A percentile compares a stretch with the other conserved stretches of the same genome.
phyloP scores from a whole-genome alignment of 2,888 invertebrate genomes.

The Drosophila anomalata region DNA sequence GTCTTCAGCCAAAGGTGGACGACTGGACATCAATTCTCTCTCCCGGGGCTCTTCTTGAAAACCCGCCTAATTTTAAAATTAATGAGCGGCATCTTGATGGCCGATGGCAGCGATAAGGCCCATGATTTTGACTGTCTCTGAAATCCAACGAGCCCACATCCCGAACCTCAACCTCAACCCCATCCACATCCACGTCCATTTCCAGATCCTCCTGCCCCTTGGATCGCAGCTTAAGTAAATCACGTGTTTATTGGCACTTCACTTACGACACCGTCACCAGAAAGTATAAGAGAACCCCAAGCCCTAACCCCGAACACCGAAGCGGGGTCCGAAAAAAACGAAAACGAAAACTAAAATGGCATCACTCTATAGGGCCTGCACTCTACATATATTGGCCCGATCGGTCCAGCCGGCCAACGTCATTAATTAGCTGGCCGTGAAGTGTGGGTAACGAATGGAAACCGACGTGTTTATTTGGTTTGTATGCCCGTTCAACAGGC shows the following conservation, averaged over 20 bases:
- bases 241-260: constrained; percentile 83
- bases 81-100: constrained; percentile 83
- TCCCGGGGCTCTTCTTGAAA: constrained; percentile 70
- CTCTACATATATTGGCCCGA: constrained; percentile 28
- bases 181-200: neutral
- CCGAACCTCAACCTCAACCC: too few relatives aligned
- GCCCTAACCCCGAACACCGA: constrained; percentile 1
- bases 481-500: constrained; percentile 54
- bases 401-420: constrained; percentile 56
- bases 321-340: constrained; percentile 22
- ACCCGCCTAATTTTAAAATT: constrained; percentile 83
- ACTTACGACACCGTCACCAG: constrained; percentile 74
- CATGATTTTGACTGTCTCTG: constrained; percentile 74
- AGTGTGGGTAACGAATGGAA: constrained; percentile 75
- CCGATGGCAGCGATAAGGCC: constrained; percentile 81
- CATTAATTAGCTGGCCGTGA: constrained; percentile 74
- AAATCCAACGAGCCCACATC: constrained; percentile 29
- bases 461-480: constrained; percentile 74
- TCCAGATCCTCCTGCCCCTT: constrained; percentile 25
- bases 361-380: constrained; percentile 54
- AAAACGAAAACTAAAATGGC: constrained; percentile 71
- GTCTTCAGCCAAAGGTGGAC: constrained; percentile 52
- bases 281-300: constrained; percentile 20
- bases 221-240: constrained; percentile 77
- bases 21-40: constrained; percentile 71